Evolutionary conservation across 2,797 vertebrate species (phyloP), one percentile per base, ranked within the genome.

Genomic region (Acomys russatus): DNA sequence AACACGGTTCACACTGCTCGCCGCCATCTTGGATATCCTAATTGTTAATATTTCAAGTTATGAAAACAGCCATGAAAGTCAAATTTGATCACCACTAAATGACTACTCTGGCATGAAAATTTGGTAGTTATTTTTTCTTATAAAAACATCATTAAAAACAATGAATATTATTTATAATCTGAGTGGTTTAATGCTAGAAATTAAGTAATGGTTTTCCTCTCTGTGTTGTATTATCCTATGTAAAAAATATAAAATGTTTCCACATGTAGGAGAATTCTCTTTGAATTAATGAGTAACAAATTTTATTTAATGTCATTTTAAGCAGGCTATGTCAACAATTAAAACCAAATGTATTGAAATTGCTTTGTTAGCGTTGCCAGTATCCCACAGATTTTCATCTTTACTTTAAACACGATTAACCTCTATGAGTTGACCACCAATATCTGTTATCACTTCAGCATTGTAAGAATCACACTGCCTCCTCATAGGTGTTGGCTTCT

Each of bases 101-200:
- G 92, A 91, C 38, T 76, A 80, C 1, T 87, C 33, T 97, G 7
- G 51, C 5, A 56, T 83, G 76, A 78, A 88, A 92, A 66, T 61
- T 63, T 20, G 25, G 1, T 1, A 68, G 2, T 66, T 97, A 77
- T n/a, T 73, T 77, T 92, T 73, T 6, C 93, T 82, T 90, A 82
- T 70, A 83, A 71, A 87, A 90, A 44, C 88, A 2, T 14, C n/a
- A 71, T 79, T 9, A 71, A 76, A 90, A 90, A 79, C 66, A 83
- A 35, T 89, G 91, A 33, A 11, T 70, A 77, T 63, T 22, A 74
- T 74, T 93, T 90, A 54, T 2, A 70, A 54, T 18, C 18, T 82
- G 2, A 4, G 18, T 33, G 4, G 12, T 90, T 94, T 71, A 66
- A 10, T 80, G 35, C 49, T 92, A 35, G 44, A 76, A 80, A 73